Base-by-base conservation (phyloP, 2,888 invertebrate genomes). In the Dermolepida albohirtum region DNA sequence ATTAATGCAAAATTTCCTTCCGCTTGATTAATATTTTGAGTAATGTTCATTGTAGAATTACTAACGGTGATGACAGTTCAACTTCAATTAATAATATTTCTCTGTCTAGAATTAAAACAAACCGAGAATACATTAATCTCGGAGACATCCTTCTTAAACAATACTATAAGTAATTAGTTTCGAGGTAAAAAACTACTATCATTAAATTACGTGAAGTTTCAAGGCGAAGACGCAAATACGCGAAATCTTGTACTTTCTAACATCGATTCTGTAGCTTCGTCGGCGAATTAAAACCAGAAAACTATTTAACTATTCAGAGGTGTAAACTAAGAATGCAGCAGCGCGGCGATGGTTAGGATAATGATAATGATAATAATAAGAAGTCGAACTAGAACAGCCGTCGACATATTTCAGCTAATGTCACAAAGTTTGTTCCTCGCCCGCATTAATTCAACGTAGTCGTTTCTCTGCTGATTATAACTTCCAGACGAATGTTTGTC, bases 401-500 rank as follows among this genome's bases (percentile, higher is more conserved):
- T 54, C 51, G 34, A 52, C 51, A 12, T 34, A 52, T 52, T 52
- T 34, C 34, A 54, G 54, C 40, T 54, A 54, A 54, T 40, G 40
- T 54, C 39, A 54, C 14, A 54, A 44, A 59, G 59, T 59, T 59
- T 59, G 44, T 44, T 44, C 44, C 29, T 2, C 34, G 6, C 29
- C 27, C n/a, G 17, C 41, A 29, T 59, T 59, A 59, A 59, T 44
- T 29, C 29, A 43, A 29, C 8, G 40, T 16, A 40, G 17, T 14
- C 16, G 40, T 16, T 40, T 40, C 54, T 14, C 14, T 47, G 44
- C 44, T 59, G 59, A 59, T 59, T 59, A 59, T 59, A 59, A 59
- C 44, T 59, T 59, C 59, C 14, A 44, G 59, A 59, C 44, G 44
- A 44, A 29, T 16, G 59, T 59, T 59, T 59, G 59, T 59, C 59